Conservation (phyloP, 2,113 vertebrate species). For the Clarias macrocephalus region DNA sequence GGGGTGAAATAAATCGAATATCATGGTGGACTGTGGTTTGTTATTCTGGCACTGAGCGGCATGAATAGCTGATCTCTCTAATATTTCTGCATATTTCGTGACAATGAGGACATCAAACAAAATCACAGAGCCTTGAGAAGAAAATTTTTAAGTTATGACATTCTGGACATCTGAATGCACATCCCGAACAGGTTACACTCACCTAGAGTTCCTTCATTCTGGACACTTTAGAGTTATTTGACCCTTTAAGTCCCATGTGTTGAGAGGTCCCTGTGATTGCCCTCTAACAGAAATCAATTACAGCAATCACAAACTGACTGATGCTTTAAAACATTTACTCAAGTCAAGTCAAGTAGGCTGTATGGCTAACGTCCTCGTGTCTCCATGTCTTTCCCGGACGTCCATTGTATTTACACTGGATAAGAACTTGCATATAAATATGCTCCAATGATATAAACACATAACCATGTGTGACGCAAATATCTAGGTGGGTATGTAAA, state of each 20-base stretch:
- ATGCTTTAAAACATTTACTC: neutral
- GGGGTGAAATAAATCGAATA: slow-evolving; percentile 5
- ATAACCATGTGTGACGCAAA: neutral
- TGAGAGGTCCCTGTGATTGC: neutral
- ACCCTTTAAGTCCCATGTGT: neutral
- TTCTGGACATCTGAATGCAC: neutral
- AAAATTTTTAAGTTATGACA: neutral
- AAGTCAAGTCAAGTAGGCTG: neutral
- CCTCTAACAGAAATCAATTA: neutral
- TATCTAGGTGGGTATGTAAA: neutral
- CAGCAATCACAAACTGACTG: neutral
- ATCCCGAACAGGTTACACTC: neutral
- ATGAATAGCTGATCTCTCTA: neutral
- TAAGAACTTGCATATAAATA: neutral
- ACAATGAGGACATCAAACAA: neutral
- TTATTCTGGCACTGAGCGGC: slow-evolving; percentile 19
- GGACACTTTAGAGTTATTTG: neutral
- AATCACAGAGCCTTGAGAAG: neutral
- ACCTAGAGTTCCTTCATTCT: neutral
- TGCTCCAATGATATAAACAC: neutral
- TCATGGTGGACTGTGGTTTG: slow-evolving; percentile 1
- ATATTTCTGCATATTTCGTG: neutral
- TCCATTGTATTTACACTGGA: neutral
- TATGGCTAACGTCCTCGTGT: neutral
- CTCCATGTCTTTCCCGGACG: neutral